Base-by-base conservation (phyloP, 2,888 invertebrate species). In the Lepidonotus clava region DNA sequence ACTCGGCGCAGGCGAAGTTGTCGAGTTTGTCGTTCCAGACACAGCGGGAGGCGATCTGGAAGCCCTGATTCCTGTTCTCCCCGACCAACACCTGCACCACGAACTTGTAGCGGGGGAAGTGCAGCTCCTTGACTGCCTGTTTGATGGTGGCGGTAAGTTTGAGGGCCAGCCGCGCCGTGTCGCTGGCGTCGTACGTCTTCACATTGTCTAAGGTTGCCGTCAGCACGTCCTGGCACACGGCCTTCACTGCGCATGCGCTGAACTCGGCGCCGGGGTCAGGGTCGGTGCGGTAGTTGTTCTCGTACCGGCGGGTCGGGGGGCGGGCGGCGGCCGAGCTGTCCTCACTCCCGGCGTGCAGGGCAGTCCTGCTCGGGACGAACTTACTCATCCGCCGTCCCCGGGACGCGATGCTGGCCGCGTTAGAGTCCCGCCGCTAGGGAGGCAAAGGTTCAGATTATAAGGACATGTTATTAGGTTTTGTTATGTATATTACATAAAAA, bases 361-460 rank as follows among this genome's bases (percentile, higher is more conserved):
- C 51, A 1, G 32, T 46, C 14, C 51, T 24, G 6, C 80, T 32
- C 18, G 80, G 80, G 1, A 46, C 28, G n/a, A 80, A 41, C 51
- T 46, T 41, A 6, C 41, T 46, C 80, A 80, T 80, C 4, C 80
- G 80, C 4, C 46, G 24, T 1, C 80, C 80, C 1, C 51, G 41
- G 24, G 80, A 80, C 24, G 80, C 46, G 0, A 80, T 14, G 34
- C 80, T 80, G 32, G 80, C 46, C 21, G 80, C 41, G 32, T 80
- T 80, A 18, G 80, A 80, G 46, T 80, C 80, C 5, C 46, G 80
- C 24, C 80, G 80, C 80, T 80, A 36, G 18, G 24, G 38, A 61
- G n/a, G 53, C n/a, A 5, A 53, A 18, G 2, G 6, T 2, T 24
- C 53, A 53, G 53, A n/a, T 18, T 24, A 53, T 24, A n/a, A 2